A percentile compares a stretch with the other conserved stretches of the same genome.
Evolutionary conservation across 30 jellyfish, hydroid and myxozoan species (phyloP).

Genomic region (Hydractinia symbiolongicarpus): DNA sequence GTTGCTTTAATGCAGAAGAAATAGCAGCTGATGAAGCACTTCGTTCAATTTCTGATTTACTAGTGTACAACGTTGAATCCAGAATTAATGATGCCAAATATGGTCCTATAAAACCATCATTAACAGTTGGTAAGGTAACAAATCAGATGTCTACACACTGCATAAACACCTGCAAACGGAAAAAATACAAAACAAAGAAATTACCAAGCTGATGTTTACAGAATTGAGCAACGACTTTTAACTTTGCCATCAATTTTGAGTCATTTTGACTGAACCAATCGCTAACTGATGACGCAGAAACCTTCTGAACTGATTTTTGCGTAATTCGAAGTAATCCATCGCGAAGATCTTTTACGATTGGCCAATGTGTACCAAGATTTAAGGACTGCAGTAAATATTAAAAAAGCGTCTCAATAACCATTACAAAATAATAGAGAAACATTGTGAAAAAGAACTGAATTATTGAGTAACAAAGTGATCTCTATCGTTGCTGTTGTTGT

Average conservation of each 20-base stretch:
- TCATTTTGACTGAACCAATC: constrained; percentile 73
- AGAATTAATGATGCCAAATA: constrained; percentile 61
- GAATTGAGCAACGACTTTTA: constrained; percentile 86
- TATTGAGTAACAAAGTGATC: too few relatives aligned
- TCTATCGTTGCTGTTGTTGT: too few relatives aligned
- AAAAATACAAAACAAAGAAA: not conserved
- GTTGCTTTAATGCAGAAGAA: not conserved
- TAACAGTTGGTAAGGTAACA: not conserved
- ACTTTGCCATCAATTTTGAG: constrained; percentile 36
- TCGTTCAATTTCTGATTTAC: constrained; percentile 60
- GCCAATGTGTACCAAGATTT: constrained; percentile 87
- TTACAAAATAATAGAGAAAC: too few relatives aligned
- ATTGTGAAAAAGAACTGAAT: too few relatives aligned
- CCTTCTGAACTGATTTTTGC: constrained; percentile 52
- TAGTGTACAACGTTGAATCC: constrained; percentile 58
- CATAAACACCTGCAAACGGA: not conserved
- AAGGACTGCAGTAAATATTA: constrained; percentile 46
- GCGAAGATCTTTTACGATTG: constrained; percentile 74
- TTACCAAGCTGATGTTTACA: constrained; percentile 90
- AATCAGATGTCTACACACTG: not conserved
- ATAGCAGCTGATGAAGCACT: constrained; percentile 12
- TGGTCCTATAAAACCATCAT: constrained; percentile 56
- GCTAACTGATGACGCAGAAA: constrained; percentile 65
- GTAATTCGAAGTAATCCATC: constrained; percentile 83
- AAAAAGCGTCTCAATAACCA: not conserved